These are phyloP conservation scores for Zoanthus solanderi DNA, from an alignment of 92 coral and sea anemone genomes.

Conservation along the genomic window DNA sequence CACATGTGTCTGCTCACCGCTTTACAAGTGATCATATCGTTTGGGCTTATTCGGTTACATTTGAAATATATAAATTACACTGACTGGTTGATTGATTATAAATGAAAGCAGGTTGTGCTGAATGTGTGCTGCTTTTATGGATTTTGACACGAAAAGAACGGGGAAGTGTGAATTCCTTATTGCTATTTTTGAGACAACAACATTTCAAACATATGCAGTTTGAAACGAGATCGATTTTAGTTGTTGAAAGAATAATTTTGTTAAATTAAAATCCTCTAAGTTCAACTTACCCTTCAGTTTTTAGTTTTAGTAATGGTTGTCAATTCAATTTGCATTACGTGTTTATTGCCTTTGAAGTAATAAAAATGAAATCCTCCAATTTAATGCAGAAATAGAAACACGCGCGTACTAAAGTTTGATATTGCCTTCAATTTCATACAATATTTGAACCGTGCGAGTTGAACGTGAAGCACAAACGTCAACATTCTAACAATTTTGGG, in stretches of 20 bases:
- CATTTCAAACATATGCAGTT: not conserved
- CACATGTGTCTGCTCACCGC: constrained; percentile 1
- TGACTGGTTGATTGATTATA: constrained; percentile 24
- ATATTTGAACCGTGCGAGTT: no score
- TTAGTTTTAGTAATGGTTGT: not conserved
- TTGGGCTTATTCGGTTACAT: constrained; percentile 23
- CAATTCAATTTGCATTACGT: not conserved
- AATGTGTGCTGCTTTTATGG: constrained; percentile 1
- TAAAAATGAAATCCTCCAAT: not conserved
- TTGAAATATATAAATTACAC: not conserved
- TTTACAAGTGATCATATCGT: constrained; percentile 20
- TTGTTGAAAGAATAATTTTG: no score
- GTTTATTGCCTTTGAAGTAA: not conserved
- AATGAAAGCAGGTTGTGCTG: not conserved
- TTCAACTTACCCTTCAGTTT: not conserved
- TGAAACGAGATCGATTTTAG: no score
- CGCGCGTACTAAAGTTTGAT: not conserved
- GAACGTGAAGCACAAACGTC: no score
- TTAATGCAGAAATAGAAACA: not conserved
- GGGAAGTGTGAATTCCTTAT: not conserved
- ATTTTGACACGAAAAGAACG: constrained; percentile 14
- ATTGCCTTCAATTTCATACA: not conserved
- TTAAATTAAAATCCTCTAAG: not conserved
- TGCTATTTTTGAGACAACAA: not conserved
- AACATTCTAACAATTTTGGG: no score